These are phyloP conservation scores for Mylabris phalerata DNA, from an alignment of 1,140 invertebrate species.

Conservation along the genomic window DNA sequence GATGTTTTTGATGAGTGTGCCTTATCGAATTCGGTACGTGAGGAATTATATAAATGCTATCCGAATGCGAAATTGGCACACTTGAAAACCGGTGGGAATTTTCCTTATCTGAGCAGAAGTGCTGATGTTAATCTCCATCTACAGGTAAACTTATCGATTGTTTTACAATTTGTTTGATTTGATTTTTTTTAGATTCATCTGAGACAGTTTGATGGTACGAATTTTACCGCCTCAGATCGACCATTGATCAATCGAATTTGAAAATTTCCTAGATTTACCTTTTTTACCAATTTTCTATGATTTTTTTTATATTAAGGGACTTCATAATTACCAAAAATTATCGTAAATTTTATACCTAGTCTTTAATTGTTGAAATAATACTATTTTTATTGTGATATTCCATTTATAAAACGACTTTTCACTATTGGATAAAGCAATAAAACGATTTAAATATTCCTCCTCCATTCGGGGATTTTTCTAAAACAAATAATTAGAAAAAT, in stretches of 20 bases:
- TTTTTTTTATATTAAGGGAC: background rate
- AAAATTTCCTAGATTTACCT: constrained; percentile 6
- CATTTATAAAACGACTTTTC: too few relatives aligned
- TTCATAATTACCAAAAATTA: too few relatives aligned
- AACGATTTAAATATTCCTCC: constrained; percentile 18
- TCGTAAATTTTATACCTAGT: background rate
- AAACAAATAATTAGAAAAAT: constrained; percentile 8
- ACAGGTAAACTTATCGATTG: constrained; percentile 52
- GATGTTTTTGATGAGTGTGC: constrained; percentile 91
- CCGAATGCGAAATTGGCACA: constrained; percentile 82
- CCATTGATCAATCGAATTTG: constrained; percentile 21
- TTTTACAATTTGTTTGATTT: background rate
- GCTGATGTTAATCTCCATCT: constrained; percentile 88
- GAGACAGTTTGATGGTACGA: constrained; percentile 51
- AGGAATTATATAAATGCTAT: constrained; percentile 84
- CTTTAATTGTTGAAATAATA: background rate
- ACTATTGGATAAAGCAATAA: too few relatives aligned
- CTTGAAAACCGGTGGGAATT: constrained; percentile 84
- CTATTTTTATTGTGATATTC: constrained; percentile 1
- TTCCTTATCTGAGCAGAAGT: constrained; percentile 82
- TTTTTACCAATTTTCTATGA: background rate
- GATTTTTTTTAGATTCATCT: constrained; percentile 48
- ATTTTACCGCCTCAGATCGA: constrained; percentile 41
- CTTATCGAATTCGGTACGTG: constrained; percentile 64
- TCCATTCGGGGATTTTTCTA: constrained; percentile 32